Conservation (phyloP, 1,140 invertebrate species). For the Rhyacophila brunnea region DNA sequence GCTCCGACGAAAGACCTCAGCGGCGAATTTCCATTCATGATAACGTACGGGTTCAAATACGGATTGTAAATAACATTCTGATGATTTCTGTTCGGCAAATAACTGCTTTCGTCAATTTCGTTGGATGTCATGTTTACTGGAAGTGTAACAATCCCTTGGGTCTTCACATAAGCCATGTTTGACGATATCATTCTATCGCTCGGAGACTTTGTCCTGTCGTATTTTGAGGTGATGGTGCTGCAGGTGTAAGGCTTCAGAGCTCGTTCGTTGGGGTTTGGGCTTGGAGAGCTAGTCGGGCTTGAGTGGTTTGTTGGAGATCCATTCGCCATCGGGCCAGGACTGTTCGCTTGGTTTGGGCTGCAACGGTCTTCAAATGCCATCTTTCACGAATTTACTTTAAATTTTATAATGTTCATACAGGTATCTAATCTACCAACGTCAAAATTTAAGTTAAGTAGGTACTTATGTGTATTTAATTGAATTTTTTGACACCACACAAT, state of each 20-base stretch:
- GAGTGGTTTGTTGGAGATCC: slow-evolving; percentile 41
- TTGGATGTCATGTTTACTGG: no score
- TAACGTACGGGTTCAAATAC: slow-evolving; percentile 22
- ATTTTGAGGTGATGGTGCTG: slow-evolving; percentile 25
- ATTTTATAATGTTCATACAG: no score
- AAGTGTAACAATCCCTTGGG: neutral
- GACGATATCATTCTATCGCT: neutral
- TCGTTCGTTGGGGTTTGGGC: slow-evolving; percentile 24
- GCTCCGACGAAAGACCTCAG: neutral
- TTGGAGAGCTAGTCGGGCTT: slow-evolving; percentile 36
- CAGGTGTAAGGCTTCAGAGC: slow-evolving; percentile 31
- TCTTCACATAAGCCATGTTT: slow-evolving; percentile 6
- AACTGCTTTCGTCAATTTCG: neutral
- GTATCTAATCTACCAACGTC: no score
- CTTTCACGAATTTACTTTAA: no score
- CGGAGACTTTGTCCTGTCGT: slow-evolving; percentile 21
- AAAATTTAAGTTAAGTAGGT: no score
- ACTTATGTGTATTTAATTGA: no score
- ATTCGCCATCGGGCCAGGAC: slow-evolving; percentile 46
- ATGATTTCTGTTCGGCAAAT: slow-evolving; percentile 12
- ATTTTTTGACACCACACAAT: no score
- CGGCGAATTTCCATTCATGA: neutral
- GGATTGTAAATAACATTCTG: slow-evolving; percentile 23
- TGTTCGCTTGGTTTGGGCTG: slow-evolving; percentile 60
- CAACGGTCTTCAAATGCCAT: slow-evolving; percentile 63